Evolutionary conservation across 2,888 invertebrate species (phyloP), one percentile per base, ranked within the genome.

Genomic region (Eristalis tenax): DNA sequence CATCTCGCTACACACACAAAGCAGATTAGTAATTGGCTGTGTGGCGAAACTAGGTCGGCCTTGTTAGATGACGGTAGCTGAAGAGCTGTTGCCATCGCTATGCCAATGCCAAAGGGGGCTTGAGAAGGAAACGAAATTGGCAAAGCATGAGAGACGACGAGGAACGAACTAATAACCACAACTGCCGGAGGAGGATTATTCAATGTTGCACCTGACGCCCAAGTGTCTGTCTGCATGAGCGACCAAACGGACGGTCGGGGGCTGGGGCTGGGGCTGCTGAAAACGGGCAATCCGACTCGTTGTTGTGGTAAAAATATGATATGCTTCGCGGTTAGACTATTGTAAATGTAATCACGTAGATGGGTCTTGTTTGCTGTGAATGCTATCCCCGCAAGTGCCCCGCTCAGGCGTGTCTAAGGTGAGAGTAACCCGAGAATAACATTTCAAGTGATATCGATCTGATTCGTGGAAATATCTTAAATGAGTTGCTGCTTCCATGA

Each of bases 281-380:
- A 35, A 32, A 35, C 22, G 35, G 38, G 22, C 5, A 40, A 2
- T 22, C 38, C 32, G 23, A 56, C 23, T 35, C n/a, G 56, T 70
- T 57, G 23, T 59, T 38, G 10, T 59, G 40, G 23, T 71, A 38
- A 43, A 63, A 73, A 63, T 73, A 40, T 61, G 61, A 73, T 63
- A 73, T 18, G 18, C n/a, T 50, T 18, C 18, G 50, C 22, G 18
- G 63, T 28, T n/a, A 28, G 66, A 66, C 83, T 68, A 78, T 83
- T 83, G 68, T 78, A 78, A 78, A 73, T 77, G 77, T 73, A 68
- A 78, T 83, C 83, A 78, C 83, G 83, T 83, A 83, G 64, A 50
- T 50, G 50, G 50, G 50, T 18, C 18, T 18, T 50, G 50, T 50
- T 43, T n/a, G n/a, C 6, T 50, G 6, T n/a, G 50, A 50, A 18